A percentile compares a stretch with the other conserved stretches of the same genome.
These are phyloP conservation scores for Tetraneura akinire DNA, from an alignment of 1,140 invertebrate genomes.

Conservation along the genomic window DNA sequence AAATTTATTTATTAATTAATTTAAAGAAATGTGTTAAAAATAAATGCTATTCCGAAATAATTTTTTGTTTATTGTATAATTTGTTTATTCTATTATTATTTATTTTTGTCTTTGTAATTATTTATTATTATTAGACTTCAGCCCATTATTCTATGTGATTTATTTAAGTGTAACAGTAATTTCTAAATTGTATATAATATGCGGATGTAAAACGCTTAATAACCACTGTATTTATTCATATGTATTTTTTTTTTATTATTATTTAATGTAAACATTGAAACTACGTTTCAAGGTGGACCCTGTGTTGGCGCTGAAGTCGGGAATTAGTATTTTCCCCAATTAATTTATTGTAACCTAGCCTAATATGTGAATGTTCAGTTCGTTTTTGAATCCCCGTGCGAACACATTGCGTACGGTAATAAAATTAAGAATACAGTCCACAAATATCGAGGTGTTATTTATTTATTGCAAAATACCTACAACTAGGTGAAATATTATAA, in stretches of 20 bases:
- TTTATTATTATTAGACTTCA: not conserved
- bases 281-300: not conserved
- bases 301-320: not conserved
- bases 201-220: not conserved
- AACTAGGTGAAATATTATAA: too few relatives aligned
- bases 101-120: not conserved
- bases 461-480: too few relatives aligned
- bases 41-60: not conserved
- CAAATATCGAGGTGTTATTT: too few relatives aligned
- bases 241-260: not conserved
- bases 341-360: too few relatives aligned
- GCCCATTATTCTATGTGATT: not conserved
- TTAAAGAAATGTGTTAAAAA: too few relatives aligned
- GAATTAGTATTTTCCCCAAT: too few relatives aligned
- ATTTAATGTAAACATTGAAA: not conserved
- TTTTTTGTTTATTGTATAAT: not conserved
- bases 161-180: not conserved
- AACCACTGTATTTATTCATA: not conserved
- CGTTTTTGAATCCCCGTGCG: too few relatives aligned
- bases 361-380: too few relatives aligned
- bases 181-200: not conserved
- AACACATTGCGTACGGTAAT: too few relatives aligned
- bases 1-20: not conserved
- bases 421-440: too few relatives aligned
- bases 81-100: not conserved